phyloP scores from a whole-genome alignment of 2,888 invertebrate genomes.

The Cheilosia scutellata region DNA sequence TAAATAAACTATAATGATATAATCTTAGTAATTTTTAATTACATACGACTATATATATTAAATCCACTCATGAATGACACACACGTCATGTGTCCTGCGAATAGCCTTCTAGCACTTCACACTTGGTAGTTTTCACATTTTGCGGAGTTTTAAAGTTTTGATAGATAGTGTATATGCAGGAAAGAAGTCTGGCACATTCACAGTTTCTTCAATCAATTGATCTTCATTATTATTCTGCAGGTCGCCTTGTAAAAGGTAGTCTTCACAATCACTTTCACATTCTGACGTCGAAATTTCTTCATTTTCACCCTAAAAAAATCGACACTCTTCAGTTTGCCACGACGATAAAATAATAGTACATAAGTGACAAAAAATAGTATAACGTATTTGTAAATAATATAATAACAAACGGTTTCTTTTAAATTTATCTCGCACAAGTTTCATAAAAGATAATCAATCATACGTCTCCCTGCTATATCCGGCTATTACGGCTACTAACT shows the following conservation, averaged over 20 bases:
- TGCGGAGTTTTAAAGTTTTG: too few relatives aligned
- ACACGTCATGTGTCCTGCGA: too few relatives aligned
- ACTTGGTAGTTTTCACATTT: too few relatives aligned
- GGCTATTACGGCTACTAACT: too few relatives aligned
- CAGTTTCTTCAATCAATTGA: not conserved
- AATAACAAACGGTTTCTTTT: not conserved
- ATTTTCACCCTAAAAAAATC: not conserved
- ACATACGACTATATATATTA: too few relatives aligned
- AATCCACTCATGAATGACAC: too few relatives aligned
- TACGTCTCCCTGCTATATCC: too few relatives aligned
- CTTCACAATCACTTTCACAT: conserved; percentile 1
- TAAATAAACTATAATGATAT: too few relatives aligned
- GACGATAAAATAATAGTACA: too few relatives aligned
- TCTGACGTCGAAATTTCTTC: conserved; percentile 1
- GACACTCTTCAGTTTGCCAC: not conserved
- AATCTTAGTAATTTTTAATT: too few relatives aligned
- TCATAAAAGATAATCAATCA: not conserved
- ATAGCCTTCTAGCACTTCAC: too few relatives aligned
- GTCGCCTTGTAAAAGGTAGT: not conserved
- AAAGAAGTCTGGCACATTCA: not conserved
- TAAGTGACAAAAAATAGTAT: too few relatives aligned
- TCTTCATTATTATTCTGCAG: conserved; percentile 4
- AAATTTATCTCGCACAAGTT: not conserved
- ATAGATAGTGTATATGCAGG: not conserved
- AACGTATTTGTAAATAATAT: not conserved